These are phyloP conservation scores for Dicranocentrus wangi DNA, from an alignment of 2,888 invertebrate species.

Conservation along the genomic window DNA sequence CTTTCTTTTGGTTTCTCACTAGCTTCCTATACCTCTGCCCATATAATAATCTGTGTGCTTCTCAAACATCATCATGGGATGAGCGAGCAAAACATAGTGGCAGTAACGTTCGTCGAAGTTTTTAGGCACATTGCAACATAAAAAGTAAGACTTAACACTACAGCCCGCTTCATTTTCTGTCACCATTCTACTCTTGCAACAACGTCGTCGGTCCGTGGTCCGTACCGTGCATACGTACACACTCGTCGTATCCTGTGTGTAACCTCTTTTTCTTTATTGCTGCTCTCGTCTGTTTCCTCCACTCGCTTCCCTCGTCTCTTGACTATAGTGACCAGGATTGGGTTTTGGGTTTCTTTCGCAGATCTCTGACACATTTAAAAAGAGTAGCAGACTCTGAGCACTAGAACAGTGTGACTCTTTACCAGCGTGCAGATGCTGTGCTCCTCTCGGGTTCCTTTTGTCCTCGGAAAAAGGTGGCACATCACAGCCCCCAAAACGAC, in stretches of 20 bases:
- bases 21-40: no score
- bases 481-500: neutral
- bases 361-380: constrained; percentile 61
- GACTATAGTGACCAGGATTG: neutral
- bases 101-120: neutral
- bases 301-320: neutral
- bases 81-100: constrained; percentile 21
- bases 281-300: constrained; percentile 20
- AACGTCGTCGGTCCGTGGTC: no score
- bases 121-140: constrained; percentile 30
- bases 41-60: constrained; percentile 29
- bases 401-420: constrained; percentile 54
- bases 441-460: constrained; percentile 24
- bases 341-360: neutral
- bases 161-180: constrained; percentile 55
- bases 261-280: constrained; percentile 20
- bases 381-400: constrained; percentile 52
- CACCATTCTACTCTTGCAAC: constrained; percentile 37
- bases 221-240: constrained; percentile 13
- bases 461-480: constrained; percentile 1
- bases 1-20: no score
- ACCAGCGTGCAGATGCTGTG: constrained; percentile 44
- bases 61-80: constrained; percentile 39
- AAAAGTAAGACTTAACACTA: constrained; percentile 34
- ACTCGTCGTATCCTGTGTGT: neutral